Evolutionary conservation across 2,797 vertebrate species (phyloP).

Genomic region (Chelon auratus): DNA sequence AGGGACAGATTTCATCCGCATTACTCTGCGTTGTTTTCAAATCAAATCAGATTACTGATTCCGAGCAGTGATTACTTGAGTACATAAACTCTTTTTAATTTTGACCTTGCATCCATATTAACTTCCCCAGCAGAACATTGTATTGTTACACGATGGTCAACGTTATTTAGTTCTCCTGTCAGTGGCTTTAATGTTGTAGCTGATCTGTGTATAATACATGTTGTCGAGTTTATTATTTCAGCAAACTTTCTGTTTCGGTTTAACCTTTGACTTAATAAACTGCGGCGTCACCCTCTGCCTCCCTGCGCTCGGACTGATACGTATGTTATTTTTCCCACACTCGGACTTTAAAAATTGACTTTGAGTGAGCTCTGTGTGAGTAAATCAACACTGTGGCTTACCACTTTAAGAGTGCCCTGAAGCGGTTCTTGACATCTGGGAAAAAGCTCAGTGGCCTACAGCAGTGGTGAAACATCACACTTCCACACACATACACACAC

Average conservation of each 20-base stretch:
- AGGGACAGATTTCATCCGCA: not conserved
- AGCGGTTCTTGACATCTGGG: slow-evolving; percentile 70
- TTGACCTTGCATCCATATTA: not conserved
- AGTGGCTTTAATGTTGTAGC: too few species aligned
- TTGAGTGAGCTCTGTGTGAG: slow-evolving; percentile 35
- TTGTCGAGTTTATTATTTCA: too few species aligned
- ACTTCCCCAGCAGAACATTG: not conserved
- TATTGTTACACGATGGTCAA: too few species aligned
- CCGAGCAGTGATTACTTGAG: not conserved
- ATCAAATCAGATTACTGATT: not conserved
- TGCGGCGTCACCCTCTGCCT: too few species aligned
- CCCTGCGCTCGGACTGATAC: not conserved
- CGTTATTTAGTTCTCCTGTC: too few species aligned
- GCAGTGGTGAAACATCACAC: slow-evolving; percentile 57
- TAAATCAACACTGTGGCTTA: slow-evolving; percentile 60
- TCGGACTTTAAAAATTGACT: slow-evolving; percentile 52
- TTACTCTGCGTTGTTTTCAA: not conserved
- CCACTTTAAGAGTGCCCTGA: slow-evolving; percentile 49
- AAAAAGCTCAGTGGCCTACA: slow-evolving; percentile 57
- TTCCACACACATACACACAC: slow-evolving; percentile 32
- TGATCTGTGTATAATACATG: too few species aligned
- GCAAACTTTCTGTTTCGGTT: too few species aligned
- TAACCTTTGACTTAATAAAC: too few species aligned
- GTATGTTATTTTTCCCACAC: slow-evolving; percentile 5
- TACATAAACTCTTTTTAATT: slow-evolving; percentile 5